Evolutionary conservation across 2,113 vertebrate species (phyloP), one percentile per base, ranked within the genome.

Genomic region (Myotis lucifugus): DNA sequence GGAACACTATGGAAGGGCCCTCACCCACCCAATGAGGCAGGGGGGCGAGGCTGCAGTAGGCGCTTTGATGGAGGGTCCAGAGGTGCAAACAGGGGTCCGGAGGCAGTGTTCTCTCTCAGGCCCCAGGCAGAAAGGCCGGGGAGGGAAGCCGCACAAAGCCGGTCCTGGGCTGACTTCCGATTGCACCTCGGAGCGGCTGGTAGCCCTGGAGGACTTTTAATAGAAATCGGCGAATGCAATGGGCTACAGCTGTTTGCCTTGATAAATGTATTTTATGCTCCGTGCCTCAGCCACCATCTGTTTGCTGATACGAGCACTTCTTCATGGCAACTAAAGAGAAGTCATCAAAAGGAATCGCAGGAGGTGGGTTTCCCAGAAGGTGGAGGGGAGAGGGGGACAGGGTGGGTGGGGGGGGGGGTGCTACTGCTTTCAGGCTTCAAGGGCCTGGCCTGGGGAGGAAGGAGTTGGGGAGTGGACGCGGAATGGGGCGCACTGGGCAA

Each of bases 201-300:
- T 97, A 98, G 98, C 98, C 98, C 97, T 97, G 97, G 97, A 98
- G 97, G 98, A 98, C 98, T 98, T 98, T 98, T 98, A 98, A 98
- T 98, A 98, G 98, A 98, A 98, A 98, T 98, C 98, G 98, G 98
- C 94, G 97, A 97, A 98, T 96, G 97, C 98, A 98, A 98, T 98
- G 98, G 98, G 98, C 98, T 98, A 98, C 98, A 98, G 98, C 98
- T 98, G 98, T 98, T 98, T 98, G 98, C 98, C 98, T 98, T 98
- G 98, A 98, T 98, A 98, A 98, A 98, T 98, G 98, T 98, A 98
- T 98, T 98, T 98, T 98, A 98, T 98, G 98, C 98, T 98, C 98
- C 98, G 98, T 98, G 98, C 98, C 98, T 98, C 97, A 98, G 98
- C 98, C 96, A 61, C 98, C 98, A 98, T 98, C 98, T 98, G 98